Base-by-base conservation (phyloP, 1,140 invertebrate genomes). In the Drosophila virilis region DNA sequence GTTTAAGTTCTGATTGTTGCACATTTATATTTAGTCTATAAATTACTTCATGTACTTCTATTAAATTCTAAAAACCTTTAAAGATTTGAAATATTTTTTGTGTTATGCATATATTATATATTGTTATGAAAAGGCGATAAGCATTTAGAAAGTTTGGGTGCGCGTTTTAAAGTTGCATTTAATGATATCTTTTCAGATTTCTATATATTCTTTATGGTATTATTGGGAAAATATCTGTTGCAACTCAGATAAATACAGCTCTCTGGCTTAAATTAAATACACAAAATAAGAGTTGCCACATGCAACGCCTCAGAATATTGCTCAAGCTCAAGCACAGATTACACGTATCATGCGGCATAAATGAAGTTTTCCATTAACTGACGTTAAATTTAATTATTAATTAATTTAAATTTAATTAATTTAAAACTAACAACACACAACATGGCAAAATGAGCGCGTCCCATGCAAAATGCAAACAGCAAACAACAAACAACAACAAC, bases 401-500 rank as follows among this genome's bases (percentile, higher is more conserved):
- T 88, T 89, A 88, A 88, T 88, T 83, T 83, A 89, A 77, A 88
- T 88, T 88, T 89, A 88, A 88, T 88, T 88, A 88, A 88, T 88
- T 83, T 83, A 88, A 86, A 88, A 77, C 79, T 70, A 74, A 85
- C 74, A 80, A 62, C 40, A 67, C 67, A 76, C 62, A 79, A 77
- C 74, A 67, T 62, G 58, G 62, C 40, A 15, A 78, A 82, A 88
- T 89, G 84, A 66, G 61, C 17, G 62, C 42, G 17, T 61, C 48
- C 62, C 83, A 89, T 83, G 83, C 83, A 75, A 89, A 88, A 68
- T 78, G 83, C 62, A 48, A 66, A 74, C 45, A 71, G 1, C 28
- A 22, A 37, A 51, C 52, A 55, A 15, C 50, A 13, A 52, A 13
- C 32, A 52, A 17, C 52, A 46, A 46, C 64, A 40, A 60, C 64